Conservation (phyloP, 2,113 vertebrate genomes). For the zebrafish (Danio rerio) region DNA sequence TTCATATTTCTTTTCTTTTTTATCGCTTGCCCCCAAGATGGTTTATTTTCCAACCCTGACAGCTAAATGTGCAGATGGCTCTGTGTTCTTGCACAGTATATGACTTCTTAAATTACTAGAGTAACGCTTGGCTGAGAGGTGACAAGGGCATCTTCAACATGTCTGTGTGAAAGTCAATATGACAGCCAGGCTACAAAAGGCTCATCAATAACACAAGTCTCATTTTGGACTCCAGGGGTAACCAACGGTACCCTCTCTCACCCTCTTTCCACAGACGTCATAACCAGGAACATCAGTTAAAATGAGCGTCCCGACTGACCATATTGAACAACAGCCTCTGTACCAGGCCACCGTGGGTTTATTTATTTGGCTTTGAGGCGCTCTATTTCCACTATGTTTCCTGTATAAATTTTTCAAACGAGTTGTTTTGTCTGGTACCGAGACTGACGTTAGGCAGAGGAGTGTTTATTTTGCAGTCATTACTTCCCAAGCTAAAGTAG, state of each 20-base stretch:
- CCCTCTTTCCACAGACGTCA: conserved; percentile 32
- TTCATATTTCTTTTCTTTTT: conserved; percentile 45
- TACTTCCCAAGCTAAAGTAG: neutral
- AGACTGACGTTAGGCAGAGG: neutral
- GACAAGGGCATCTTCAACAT: conserved; percentile 43
- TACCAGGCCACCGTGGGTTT: conserved; percentile 49
- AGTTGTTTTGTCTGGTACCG: neutral
- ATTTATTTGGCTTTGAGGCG: conserved; percentile 36
- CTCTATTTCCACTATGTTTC: neutral
- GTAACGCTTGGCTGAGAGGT: conserved; percentile 22
- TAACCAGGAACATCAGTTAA: conserved; percentile 28
- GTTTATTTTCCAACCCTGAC: conserved; percentile 46
- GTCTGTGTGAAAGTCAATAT: conserved; percentile 49
- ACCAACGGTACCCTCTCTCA: conserved; percentile 3
- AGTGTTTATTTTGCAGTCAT: neutral
- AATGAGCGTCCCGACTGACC: conserved; percentile 7
- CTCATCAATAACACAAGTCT: conserved; percentile 46
- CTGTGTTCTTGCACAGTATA: conserved; percentile 23
- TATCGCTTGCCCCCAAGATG: conserved; percentile 44
- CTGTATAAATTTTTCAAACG: neutral
- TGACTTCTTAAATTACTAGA: conserved; percentile 51
- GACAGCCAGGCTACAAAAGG: conserved; percentile 46
- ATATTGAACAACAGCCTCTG: conserved; percentile 36
- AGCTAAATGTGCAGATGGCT: conserved; percentile 11
- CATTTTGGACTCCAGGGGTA: conserved; percentile 19